Percentiles rank a stretch among this genome's conserved stretches.
These are phyloP conservation scores for Hypena proboscidalis DNA, from an alignment of 2,888 invertebrate genomes.

Conservation along the genomic window DNA sequence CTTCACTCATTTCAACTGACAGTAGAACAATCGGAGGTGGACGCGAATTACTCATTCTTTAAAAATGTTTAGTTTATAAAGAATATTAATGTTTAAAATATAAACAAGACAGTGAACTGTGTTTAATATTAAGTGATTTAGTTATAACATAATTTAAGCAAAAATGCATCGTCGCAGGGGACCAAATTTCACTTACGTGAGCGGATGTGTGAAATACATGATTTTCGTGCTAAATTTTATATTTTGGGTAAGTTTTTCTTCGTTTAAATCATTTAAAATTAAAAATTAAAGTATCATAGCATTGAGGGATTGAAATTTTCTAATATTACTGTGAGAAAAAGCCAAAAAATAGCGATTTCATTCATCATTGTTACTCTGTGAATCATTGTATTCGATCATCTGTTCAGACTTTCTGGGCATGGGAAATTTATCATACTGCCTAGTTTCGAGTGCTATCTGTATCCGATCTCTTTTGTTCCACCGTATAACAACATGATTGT, in stretches of 20 bases:
- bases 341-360: constrained; percentile 17
- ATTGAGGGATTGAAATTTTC: background rate
- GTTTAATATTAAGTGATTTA: constrained; percentile 7
- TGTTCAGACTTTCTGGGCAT: constrained; percentile 19
- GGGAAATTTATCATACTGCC: constrained; percentile 22
- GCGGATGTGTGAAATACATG: constrained; percentile 95
- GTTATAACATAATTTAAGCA: constrained; percentile 27
- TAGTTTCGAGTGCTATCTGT: constrained; percentile 19
- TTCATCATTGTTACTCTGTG: constrained; percentile 46
- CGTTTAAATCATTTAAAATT: background rate
- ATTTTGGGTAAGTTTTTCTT: constrained; percentile 91
- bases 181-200: constrained; percentile 92
- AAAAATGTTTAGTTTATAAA: constrained; percentile 32
- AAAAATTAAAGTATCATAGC: background rate
- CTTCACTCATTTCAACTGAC: no score
- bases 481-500: constrained; percentile 33
- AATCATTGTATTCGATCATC: constrained; percentile 46
- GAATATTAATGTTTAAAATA: constrained; percentile 19
- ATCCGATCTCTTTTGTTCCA: constrained; percentile 43
- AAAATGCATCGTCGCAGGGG: constrained; percentile 87
- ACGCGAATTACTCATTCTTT: constrained; percentile 31
- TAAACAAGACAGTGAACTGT: constrained; percentile 20
- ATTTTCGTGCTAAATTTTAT: constrained; percentile 95
- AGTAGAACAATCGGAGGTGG: constrained; percentile 29
- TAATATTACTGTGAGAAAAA: constrained; percentile 6